These are phyloP conservation scores for Aromia moschata DNA, from an alignment of 2,888 invertebrate genomes.

Conservation along the genomic window DNA sequence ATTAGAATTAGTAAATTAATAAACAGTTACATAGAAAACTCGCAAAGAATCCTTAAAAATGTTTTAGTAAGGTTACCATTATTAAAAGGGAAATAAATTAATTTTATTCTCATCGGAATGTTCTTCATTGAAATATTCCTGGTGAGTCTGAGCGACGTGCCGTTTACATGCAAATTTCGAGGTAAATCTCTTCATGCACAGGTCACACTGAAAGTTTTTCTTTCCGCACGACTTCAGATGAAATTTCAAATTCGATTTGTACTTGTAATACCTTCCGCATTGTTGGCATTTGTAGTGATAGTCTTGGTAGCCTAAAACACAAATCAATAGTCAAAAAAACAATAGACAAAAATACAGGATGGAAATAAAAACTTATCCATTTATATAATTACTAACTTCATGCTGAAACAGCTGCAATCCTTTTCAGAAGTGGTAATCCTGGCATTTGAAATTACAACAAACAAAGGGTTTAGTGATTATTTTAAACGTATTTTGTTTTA, in stretches of 20 bases:
- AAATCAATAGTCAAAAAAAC: too few relatives aligned
- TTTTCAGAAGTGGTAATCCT: not conserved
- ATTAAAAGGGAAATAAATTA: too few relatives aligned
- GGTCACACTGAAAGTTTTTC: conserved; percentile 37
- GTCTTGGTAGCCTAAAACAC: not conserved
- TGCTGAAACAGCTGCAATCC: not conserved
- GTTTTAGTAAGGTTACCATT: too few relatives aligned
- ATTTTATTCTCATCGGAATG: too few relatives aligned
- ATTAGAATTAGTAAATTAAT: too few relatives aligned
- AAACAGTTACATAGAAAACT: too few relatives aligned
- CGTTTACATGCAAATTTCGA: conserved; percentile 42
- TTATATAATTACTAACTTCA: not conserved
- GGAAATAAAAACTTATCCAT: not conserved
- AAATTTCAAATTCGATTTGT: conserved; percentile 42
- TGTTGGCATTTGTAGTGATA: conserved; percentile 15
- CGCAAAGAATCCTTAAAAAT: too few relatives aligned
- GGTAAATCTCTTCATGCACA: conserved; percentile 37
- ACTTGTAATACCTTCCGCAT: conserved; percentile 42
- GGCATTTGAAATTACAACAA: not conserved
- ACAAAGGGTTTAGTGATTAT: not conserved
- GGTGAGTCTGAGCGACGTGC: conserved; percentile 17
- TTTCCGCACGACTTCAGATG: conserved; percentile 44
- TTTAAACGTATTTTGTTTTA: too few relatives aligned
- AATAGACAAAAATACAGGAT: not conserved
- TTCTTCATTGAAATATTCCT: too few relatives aligned